Base-by-base conservation (phyloP, 2,113 vertebrate species). In the Nettapus auritus region DNA sequence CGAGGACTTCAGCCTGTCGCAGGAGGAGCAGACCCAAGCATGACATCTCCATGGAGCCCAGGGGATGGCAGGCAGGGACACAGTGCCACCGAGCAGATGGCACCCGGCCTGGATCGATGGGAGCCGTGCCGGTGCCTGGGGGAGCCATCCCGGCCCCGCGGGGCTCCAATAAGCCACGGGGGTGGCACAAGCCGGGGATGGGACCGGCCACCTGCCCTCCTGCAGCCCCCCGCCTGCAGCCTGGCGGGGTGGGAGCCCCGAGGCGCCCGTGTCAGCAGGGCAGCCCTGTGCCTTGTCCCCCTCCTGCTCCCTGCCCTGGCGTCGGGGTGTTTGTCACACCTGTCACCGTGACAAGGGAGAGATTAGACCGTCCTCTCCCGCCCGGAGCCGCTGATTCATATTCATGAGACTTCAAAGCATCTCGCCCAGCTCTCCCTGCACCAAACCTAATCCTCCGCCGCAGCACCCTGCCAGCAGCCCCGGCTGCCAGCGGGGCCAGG, bases 361-460 rank as follows among this genome's bases (percentile, higher is more conserved):
- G 96, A 96, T 96, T 97, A 97, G 96, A 90, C 93, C 84, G 86
- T 83, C 86, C 13, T 2, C 52, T 94, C 80, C 95, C 59, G 93
- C 96, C 95, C 93, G 91, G 84, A 96, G 96, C 93, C 93, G 93
- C 81, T 89, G 67, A 89, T 97, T 89, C 94, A 97, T 97, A 97
- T 97, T 97, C 94, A 97, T 96, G 89, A 96, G 89, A 97, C 96
- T 97, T 97, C 96, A 97, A 96, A 97, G 95, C 87, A 52, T 94
- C 67, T 93, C 13, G 57, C 63, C 86, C 13, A n/a, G 88, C 86
- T 94, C 90, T 69, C 84, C 94, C 92, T 95, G 78, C 91, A 96
- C 95, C 95, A 87, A 94, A 94, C 86, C 84, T 97, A 97, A 97
- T 97, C 96, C 94, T 94, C 78, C 71, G 55, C 91, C 55, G 95